These are phyloP conservation scores for Spilosoma lubricipeda DNA, from an alignment of 2,888 invertebrate species.

Conservation along the genomic window DNA sequence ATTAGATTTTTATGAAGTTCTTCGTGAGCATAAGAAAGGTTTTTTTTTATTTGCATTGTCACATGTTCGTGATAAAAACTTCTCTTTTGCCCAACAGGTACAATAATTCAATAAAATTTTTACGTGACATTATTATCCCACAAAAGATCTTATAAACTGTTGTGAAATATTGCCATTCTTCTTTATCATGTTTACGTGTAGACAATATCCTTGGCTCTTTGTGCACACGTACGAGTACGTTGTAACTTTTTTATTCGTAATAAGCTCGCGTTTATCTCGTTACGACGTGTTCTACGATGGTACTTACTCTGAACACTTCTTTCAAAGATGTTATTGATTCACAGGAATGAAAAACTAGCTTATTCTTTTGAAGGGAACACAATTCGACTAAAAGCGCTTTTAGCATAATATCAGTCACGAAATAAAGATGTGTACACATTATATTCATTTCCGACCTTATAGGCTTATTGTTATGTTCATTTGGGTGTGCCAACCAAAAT, in stretches of 20 bases:
- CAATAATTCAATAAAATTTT: not conserved
- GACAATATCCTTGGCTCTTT: constrained; percentile 4
- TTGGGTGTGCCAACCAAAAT: constrained; percentile 61
- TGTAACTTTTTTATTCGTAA: constrained; percentile 4
- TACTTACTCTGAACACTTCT: not conserved
- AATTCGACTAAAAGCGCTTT: not conserved
- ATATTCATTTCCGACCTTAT: constrained; percentile 26
- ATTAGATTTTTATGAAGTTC: too few relatives aligned
- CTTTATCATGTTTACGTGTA: constrained; percentile 2
- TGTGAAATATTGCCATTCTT: not conserved
- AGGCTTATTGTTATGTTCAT: constrained; percentile 37
- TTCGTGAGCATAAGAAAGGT: not conserved
- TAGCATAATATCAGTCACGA: not conserved
- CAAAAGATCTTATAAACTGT: not conserved
- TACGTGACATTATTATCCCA: not conserved
- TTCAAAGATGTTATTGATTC: not conserved
- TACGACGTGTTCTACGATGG: constrained; percentile 1
- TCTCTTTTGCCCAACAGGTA: not conserved
- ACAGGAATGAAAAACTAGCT: not conserved
- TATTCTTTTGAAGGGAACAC: not conserved
- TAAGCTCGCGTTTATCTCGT: not conserved
- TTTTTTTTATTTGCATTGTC: not conserved
- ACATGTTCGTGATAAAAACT: not conserved
- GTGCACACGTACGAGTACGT: constrained; percentile 4
- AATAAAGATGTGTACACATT: constrained; percentile 14